These are phyloP conservation scores for Exephanes ischioxanthus DNA, from an alignment of 2,888 invertebrate species.

Conservation along the genomic window DNA sequence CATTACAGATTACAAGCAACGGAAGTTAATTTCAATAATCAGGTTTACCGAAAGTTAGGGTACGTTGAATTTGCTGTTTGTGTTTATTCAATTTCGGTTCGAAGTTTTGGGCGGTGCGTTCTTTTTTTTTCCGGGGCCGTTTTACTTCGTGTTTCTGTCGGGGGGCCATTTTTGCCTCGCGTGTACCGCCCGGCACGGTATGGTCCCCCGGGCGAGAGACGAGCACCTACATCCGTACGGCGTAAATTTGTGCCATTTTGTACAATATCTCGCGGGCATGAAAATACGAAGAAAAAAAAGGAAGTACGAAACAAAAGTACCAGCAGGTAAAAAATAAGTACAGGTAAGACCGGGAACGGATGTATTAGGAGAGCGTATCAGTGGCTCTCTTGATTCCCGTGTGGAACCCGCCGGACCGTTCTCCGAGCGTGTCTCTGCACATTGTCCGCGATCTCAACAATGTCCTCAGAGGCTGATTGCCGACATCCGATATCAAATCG, in stretches of 20 bases:
- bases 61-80: constrained; percentile 7
- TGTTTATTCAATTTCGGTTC: constrained; percentile 16
- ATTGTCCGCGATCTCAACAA: not conserved
- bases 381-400: not conserved
- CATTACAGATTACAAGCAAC: constrained; percentile 16
- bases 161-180: not conserved
- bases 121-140: not conserved
- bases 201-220: not conserved
- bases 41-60: constrained; percentile 6
- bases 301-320: not conserved
- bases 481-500: not conserved
- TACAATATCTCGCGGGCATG: not conserved
- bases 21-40: constrained; percentile 18
- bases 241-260: not conserved
- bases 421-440: not conserved
- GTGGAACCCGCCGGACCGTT: not conserved
- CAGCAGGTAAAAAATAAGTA: constrained; percentile 1
- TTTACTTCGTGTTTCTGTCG: no score
- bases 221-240: not conserved
- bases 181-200: not conserved
- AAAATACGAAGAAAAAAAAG: not conserved
- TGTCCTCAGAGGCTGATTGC: constrained; percentile 5
- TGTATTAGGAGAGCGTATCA: constrained; percentile 4
- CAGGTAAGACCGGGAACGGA: constrained; percentile 1
- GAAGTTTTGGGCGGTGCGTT: not conserved